phyloP scores from a whole-genome alignment of 1,140 invertebrate species.

The Arctopsyche grandis region DNA sequence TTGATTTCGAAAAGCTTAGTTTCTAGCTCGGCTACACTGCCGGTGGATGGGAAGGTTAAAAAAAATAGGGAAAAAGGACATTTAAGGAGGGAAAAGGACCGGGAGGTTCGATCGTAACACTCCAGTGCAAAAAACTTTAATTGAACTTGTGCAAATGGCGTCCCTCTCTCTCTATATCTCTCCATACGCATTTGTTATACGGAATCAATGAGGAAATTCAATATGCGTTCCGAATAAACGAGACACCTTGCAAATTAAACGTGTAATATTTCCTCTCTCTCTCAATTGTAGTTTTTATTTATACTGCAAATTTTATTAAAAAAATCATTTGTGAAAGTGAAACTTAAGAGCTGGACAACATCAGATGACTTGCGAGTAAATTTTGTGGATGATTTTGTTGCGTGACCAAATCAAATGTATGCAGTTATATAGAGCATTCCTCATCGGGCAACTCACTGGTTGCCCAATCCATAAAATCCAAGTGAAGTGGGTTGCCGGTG shows the following conservation, averaged over 20 bases:
- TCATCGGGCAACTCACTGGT: no score
- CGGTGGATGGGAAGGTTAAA: background rate
- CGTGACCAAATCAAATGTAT: no score
- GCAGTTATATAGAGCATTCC: no score
- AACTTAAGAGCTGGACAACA: no score
- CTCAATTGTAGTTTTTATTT: no score
- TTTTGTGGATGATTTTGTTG: no score
- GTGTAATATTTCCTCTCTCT: no score
- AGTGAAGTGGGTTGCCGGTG: no score
- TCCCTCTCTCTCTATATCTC: background rate
- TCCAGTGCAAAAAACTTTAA: slow-evolving; percentile 20
- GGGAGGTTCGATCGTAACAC: background rate
- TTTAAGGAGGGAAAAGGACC: background rate
- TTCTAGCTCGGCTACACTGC: background rate
- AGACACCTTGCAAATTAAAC: background rate
- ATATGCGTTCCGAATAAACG: slow-evolving; percentile 1
- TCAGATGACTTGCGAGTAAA: no score
- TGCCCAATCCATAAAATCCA: no score
- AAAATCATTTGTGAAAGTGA: no score
- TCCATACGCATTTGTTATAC: background rate
- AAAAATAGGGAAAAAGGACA: background rate
- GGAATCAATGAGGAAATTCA: background rate
- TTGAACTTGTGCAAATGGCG: slow-evolving; percentile 20
- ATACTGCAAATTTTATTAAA: no score
- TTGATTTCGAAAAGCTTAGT: slow-evolving; percentile 41